Percentiles rank a stretch among this genome's conserved stretches.
Evolutionary conservation across 2,113 vertebrate genomes (phyloP).

Genomic region (Procavia capensis): DNA sequence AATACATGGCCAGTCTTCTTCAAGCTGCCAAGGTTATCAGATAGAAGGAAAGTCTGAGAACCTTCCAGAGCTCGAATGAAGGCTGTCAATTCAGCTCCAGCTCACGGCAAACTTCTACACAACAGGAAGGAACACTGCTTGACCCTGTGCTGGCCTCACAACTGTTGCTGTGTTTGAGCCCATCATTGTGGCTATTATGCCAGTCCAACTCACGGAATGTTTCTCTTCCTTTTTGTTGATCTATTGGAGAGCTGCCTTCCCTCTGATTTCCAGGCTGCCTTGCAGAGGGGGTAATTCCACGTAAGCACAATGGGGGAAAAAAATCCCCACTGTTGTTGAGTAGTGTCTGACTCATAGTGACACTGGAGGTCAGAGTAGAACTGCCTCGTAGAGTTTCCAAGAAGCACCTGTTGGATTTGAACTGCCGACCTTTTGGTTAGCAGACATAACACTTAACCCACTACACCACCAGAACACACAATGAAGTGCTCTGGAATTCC

Average conservation of each 20-base stretch:
- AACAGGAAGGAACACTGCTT: background rate
- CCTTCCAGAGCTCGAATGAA: accelerated
- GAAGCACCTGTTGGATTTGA: too few species aligned
- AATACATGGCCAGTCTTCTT: accelerated
- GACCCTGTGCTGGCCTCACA: background rate
- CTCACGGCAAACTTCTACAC: too few species aligned
- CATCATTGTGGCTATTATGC: background rate
- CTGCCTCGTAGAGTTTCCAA: too few species aligned
- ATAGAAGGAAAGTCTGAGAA: background rate
- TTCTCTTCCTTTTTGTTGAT: background rate
- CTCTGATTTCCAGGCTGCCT: background rate
- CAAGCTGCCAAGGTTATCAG: background rate
- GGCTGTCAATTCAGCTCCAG: background rate
- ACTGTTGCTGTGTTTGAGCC: background rate
- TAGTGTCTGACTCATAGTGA: too few species aligned
- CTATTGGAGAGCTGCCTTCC: background rate
- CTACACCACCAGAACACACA: too few species aligned
- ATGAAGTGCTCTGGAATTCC: too few species aligned
- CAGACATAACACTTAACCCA: too few species aligned
- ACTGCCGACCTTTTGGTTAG: too few species aligned
- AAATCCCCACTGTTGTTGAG: too few species aligned
- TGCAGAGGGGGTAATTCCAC: too few species aligned
- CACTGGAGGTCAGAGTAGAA: too few species aligned
- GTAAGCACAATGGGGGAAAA: too few species aligned
- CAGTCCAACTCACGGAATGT: background rate